Percentiles rank a stretch among this genome's conserved stretches.
phyloP scores from a whole-genome alignment of 2,113 vertebrate species.

The Tragulus kanchil region DNA sequence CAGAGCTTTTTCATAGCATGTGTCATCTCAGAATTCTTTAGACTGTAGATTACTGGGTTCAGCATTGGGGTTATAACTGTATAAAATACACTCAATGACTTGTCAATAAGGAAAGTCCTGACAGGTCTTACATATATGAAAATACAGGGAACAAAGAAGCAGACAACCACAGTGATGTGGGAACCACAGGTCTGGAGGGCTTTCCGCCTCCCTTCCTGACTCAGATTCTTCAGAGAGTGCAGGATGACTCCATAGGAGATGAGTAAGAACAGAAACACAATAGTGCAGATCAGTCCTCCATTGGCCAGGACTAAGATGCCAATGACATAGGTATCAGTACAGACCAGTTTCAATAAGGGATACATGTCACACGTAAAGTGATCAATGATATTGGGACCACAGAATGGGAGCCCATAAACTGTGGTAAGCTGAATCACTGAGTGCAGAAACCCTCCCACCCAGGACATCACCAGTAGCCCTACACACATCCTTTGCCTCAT shows the following conservation, averaged over 20 bases:
- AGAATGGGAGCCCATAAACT: neutral
- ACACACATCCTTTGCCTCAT: neutral
- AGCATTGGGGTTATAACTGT: neutral
- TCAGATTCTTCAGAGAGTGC: neutral
- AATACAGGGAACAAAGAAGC: neutral
- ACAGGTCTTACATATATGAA: neutral
- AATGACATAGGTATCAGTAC: neutral
- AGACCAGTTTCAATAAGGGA: neutral
- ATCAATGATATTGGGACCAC: neutral
- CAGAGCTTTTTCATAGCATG: no score
- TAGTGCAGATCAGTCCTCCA: neutral
- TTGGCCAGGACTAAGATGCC: neutral
- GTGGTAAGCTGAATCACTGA: neutral
- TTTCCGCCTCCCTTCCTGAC: neutral
- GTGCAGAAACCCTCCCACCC: neutral
- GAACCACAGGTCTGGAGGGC: neutral
- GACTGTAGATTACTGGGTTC: neutral
- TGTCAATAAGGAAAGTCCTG: neutral
- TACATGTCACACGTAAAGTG: neutral
- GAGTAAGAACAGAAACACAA: neutral
- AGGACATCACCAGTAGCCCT: neutral
- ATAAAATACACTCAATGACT: neutral
- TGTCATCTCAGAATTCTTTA: neutral
- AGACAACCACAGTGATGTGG: neutral
- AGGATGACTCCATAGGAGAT: neutral